Conservation (phyloP, 2,797 vertebrate genomes). For the Natrix natrix region DNA sequence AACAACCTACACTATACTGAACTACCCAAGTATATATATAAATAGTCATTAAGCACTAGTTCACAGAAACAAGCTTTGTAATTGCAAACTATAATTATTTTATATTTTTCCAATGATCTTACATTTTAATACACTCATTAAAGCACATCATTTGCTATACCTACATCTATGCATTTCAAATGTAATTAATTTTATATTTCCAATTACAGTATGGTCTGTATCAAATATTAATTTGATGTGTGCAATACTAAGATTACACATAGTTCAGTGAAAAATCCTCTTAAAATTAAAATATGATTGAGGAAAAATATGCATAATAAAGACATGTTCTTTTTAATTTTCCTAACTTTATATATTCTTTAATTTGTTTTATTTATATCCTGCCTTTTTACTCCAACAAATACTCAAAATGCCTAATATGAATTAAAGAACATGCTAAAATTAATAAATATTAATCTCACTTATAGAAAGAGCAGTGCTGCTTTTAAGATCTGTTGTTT, state of each 20-base stretch:
- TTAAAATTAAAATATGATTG: background rate
- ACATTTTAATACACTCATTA: background rate
- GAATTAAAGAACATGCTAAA: background rate
- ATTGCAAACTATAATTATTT: slow-evolving; percentile 20
- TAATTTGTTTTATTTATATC: background rate
- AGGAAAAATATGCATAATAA: background rate
- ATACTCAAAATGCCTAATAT: background rate
- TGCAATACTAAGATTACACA: background rate
- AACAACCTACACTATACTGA: slow-evolving; percentile 51
- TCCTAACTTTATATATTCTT: background rate
- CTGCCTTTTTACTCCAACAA: background rate
- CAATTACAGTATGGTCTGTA: background rate
- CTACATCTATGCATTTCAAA: background rate
- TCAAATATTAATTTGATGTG: background rate
- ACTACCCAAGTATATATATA: slow-evolving; percentile 40
- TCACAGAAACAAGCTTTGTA: slow-evolving; percentile 3
- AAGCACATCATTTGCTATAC: background rate
- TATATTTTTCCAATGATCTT: background rate
- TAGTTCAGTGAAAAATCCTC: background rate
- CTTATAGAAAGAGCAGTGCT: background rate
- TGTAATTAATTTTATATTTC: slow-evolving; percentile 5
- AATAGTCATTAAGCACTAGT: slow-evolving; percentile 46
- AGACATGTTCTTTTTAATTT: background rate
- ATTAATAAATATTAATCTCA: background rate
- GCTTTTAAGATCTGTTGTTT: background rate